These are phyloP conservation scores for Pinna nobilis DNA, from an alignment of 1,140 invertebrate species.

Conservation along the genomic window DNA sequence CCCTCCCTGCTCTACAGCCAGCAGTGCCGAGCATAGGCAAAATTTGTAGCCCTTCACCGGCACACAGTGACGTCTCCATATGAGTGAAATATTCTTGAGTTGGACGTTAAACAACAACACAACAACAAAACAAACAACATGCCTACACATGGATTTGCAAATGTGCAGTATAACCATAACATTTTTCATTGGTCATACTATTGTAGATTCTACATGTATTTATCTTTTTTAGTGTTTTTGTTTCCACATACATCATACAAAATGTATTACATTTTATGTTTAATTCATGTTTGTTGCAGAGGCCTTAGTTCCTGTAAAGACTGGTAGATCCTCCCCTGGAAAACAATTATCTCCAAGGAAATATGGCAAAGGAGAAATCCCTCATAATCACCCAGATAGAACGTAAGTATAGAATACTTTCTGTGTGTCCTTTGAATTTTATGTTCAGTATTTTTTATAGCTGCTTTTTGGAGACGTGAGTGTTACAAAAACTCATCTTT, in stretches of 20 bases:
- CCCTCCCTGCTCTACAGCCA: too few relatives aligned
- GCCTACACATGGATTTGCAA: not conserved
- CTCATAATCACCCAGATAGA: constrained; percentile 42
- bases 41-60: not conserved
- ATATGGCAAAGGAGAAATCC: constrained; percentile 38
- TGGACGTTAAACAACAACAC: not conserved
- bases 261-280: not conserved
- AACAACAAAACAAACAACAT: not conserved
- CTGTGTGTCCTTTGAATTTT: too few relatives aligned
- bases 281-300: constrained; percentile 22
- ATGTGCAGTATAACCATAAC: not conserved
- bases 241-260: not conserved
- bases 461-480: too few relatives aligned
- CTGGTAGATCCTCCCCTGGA: constrained; percentile 35
- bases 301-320: constrained; percentile 32
- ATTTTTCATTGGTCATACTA: not conserved
- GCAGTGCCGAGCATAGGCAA: not conserved
- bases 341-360: constrained; percentile 38
- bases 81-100: not conserved
- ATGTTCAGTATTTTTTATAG: too few relatives aligned
- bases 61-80: not conserved
- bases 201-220: not conserved
- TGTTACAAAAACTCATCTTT: too few relatives aligned
- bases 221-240: not conserved
- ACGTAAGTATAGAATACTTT: constrained; percentile 40